Base-by-base conservation (phyloP, 2,113 vertebrate species). In the Brachirus orientalis region DNA sequence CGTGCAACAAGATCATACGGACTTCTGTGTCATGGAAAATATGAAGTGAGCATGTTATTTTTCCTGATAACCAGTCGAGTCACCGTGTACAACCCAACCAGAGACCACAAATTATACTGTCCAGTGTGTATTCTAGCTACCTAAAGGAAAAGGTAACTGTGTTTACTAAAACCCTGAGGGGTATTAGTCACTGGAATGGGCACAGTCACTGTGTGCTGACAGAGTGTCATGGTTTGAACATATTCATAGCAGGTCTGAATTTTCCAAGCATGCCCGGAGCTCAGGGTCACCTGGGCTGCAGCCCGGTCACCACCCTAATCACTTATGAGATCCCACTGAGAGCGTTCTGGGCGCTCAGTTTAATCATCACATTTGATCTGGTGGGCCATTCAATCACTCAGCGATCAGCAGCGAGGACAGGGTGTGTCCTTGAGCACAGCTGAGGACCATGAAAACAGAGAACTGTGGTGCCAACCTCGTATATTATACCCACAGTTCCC, bases 371-470 rank as follows among this genome's bases (percentile, higher is more conserved):
- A 58, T 83, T 63, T 33, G 64, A 83, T 86, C 80, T 68, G 60
- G 28, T 19, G 72, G 71, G 69, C 68, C 74, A 62, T 85, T 79
- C 85, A 87, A 84, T 91, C 88, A 90, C 83, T 88, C 89, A 82
- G 74, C 60, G 17, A 55, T 17, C 36, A 41, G 61, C 71, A 66
- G 62, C 3, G 38, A 63, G 68, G 68, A 75, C 70, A 54, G 28
- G 66, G 63, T 54, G 18, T 65, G 80, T 69, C 75, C 72, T 82
- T 82, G 74, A 82, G 72, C 69, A 69, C 84, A 89, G 83, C 80
- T 87, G 84, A 87, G 84, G 67, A 59, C 58, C 76, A 56, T 4
- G 5, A 68, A 79, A 83, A 52, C 37, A 61, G 64, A 51, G 9
- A 16, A 54, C 16, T 19, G 33, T 54, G 68, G 69, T 63, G 40